Evolutionary conservation across 2,888 invertebrate species (phyloP).

Genomic region (Mycogona germanica): DNA sequence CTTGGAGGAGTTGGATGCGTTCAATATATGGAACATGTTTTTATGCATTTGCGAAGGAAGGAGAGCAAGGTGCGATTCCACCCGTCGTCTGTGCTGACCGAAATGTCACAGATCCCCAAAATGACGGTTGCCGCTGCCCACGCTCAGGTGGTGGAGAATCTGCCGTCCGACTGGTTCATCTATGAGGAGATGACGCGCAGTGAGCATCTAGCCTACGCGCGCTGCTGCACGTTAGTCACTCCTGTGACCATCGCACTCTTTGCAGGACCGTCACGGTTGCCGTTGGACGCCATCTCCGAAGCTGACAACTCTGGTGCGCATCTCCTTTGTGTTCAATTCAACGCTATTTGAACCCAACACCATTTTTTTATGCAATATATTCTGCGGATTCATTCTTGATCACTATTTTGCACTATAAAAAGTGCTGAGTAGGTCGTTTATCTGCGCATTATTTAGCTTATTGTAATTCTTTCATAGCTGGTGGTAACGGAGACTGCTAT

Average conservation of each 20-base stretch:
- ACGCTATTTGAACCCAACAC: too few species aligned
- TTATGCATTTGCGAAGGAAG: conserved; percentile 39
- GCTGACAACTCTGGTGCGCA: conserved; percentile 23
- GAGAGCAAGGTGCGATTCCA: conserved; percentile 50
- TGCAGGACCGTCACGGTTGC: conserved; percentile 54
- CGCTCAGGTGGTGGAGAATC: conserved; percentile 34
- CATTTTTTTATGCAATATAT: too few species aligned
- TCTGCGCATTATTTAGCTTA: background rate
- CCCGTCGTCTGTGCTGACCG: conserved; percentile 45
- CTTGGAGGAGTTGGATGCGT: background rate
- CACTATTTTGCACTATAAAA: too few species aligned
- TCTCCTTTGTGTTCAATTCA: too few species aligned
- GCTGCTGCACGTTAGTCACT: conserved; percentile 67
- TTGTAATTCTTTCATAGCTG: conserved; percentile 1
- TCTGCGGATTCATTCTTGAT: too few species aligned
- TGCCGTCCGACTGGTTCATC: conserved; percentile 71
- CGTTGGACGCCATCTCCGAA: conserved; percentile 35
- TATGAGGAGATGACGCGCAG: conserved; percentile 73
- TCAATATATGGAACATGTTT: too few species aligned
- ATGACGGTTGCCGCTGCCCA: conserved; percentile 31
- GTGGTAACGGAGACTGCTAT: conserved; percentile 23
- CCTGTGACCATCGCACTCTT: conserved; percentile 67
- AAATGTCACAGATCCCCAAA: conserved; percentile 29
- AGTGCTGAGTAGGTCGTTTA: background rate
- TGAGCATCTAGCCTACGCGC: conserved; percentile 54